These are phyloP conservation scores for Drosophila fulvimacula DNA, from an alignment of 2,888 invertebrate genomes.

Conservation along the genomic window DNA sequence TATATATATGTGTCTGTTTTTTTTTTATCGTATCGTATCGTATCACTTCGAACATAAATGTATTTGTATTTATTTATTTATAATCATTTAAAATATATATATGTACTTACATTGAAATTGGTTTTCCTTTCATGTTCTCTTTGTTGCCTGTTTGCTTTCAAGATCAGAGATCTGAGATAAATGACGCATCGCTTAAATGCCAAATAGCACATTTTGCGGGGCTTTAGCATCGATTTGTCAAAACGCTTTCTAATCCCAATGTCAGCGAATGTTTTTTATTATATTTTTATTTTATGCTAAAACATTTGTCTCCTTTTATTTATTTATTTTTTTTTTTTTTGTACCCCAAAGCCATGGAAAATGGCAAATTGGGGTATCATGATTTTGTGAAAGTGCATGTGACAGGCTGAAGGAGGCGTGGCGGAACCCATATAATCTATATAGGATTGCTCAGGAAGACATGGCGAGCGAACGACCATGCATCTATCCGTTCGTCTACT, in stretches of 20 bases:
- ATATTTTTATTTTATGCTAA: conserved; percentile 8
- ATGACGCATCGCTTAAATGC: conserved; percentile 6
- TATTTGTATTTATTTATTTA: conserved; percentile 78
- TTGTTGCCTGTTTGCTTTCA: neutral
- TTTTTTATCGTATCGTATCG: conserved; percentile 15
- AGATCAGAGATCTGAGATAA: conserved; percentile 1
- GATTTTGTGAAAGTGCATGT: neutral
- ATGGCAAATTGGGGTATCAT: neutral
- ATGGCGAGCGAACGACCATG: no score
- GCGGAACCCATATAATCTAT: neutral
- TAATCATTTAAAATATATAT: conserved; percentile 69
- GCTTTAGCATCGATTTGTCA: conserved; percentile 68
- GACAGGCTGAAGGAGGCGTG: neutral
- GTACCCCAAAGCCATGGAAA: neutral
- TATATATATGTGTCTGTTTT: conserved; percentile 7
- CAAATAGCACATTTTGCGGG: conserved; percentile 26
- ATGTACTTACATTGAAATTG: conserved; percentile 33
- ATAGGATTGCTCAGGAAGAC: neutral
- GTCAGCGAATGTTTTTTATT: conserved; percentile 38
- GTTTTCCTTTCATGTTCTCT: neutral
- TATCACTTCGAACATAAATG: conserved; percentile 48
- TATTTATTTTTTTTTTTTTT: neutral
- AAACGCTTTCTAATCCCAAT: conserved; percentile 74
- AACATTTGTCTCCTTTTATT: neutral
- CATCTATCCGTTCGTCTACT: no score